Conservation (phyloP, 2,797 vertebrate genomes). For the Anabas testudineus region DNA sequence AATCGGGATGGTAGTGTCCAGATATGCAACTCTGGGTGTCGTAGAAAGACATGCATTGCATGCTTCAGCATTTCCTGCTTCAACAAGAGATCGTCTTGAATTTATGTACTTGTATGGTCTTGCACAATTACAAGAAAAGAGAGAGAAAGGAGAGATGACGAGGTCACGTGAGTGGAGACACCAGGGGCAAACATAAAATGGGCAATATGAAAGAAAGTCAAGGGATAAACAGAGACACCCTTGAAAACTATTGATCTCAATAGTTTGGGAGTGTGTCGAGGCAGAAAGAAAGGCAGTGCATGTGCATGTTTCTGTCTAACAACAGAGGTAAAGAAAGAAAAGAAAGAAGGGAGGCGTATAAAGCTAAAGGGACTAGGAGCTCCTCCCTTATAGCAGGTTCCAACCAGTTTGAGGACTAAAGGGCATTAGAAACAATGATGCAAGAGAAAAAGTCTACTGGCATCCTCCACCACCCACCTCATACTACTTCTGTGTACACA, state of each 20-base stretch:
- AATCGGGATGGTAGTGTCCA: constrained; percentile 49
- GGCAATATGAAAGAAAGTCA: constrained; percentile 14
- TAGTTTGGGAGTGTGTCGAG: constrained; percentile 21
- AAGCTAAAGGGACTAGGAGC: constrained; percentile 69
- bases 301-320: constrained; percentile 42
- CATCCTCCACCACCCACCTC: constrained; percentile 69
- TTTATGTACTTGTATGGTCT: constrained; percentile 72
- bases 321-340: constrained; percentile 54
- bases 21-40: constrained; percentile 3
- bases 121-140: constrained; percentile 63
- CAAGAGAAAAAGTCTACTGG: constrained; percentile 80
- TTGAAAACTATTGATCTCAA: constrained; percentile 18
- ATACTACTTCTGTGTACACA: constrained; percentile 41
- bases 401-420: constrained; percentile 85
- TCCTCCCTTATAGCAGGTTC: constrained; percentile 85
- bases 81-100: constrained; percentile 51
- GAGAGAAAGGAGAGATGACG: constrained; percentile 33
- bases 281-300: constrained; percentile 23
- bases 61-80: constrained; percentile 35
- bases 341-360: constrained; percentile 61
- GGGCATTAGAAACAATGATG: constrained; percentile 83
- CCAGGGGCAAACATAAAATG: constrained; percentile 33
- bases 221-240: constrained; percentile 19
- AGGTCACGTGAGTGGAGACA: constrained; percentile 31
- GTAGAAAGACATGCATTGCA: constrained; percentile 1